These are phyloP conservation scores for Xenopus borealis DNA, from an alignment of 2,113 vertebrate genomes.

Conservation along the genomic window DNA sequence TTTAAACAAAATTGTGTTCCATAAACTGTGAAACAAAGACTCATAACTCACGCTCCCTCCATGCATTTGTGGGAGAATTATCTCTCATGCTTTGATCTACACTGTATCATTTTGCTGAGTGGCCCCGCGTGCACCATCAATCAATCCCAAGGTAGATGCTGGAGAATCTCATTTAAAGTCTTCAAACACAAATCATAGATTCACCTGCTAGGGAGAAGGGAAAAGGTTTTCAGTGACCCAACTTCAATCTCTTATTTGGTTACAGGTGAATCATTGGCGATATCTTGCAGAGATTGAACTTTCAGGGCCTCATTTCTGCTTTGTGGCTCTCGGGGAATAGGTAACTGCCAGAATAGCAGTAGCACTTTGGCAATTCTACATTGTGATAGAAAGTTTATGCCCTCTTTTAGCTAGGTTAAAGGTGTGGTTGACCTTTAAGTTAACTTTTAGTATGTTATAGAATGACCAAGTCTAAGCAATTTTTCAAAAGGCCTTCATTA, in stretches of 20 bases:
- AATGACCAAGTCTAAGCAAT: too few species aligned
- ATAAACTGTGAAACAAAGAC: constrained; percentile 72
- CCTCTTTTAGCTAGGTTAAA: too few species aligned
- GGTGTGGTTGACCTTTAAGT: too few species aligned
- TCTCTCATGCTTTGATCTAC: constrained; percentile 66
- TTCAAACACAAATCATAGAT: constrained; percentile 58
- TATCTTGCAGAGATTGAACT: constrained; percentile 41
- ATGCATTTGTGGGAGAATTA: constrained; percentile 65
- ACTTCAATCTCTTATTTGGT: constrained; percentile 56
- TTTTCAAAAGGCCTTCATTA: too few species aligned
- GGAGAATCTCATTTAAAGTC: constrained; percentile 63
- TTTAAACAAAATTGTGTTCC: constrained; percentile 71
- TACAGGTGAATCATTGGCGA: constrained; percentile 54
- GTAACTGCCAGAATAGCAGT: neutral
- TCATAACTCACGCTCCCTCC: constrained; percentile 62
- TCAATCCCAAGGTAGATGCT: constrained; percentile 60
- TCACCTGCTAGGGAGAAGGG: constrained; percentile 59
- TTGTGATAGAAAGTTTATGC: too few species aligned
- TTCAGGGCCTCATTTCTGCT: constrained; percentile 1
- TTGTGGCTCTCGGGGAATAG: neutral
- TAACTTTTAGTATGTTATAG: too few species aligned
- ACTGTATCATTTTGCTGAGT: constrained; percentile 67
- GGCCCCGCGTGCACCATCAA: constrained; percentile 62
- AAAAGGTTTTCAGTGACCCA: constrained; percentile 49
- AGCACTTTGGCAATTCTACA: too few species aligned